Base-by-base conservation (phyloP, 2,113 vertebrate genomes). In the Microcebus griseorufus region DNA sequence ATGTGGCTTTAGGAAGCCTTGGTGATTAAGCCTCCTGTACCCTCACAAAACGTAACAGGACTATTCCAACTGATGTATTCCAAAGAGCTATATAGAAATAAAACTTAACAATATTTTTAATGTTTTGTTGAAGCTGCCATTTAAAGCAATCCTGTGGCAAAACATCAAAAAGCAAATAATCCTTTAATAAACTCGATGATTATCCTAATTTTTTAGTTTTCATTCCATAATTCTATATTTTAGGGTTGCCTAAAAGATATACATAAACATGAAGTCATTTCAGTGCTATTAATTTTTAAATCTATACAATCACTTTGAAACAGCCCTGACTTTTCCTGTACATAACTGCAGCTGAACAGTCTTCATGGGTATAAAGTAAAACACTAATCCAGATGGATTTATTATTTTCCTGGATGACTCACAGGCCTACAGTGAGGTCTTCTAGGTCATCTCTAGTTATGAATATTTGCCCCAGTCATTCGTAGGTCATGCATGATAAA, bases 341-440 rank as follows among this genome's bases (percentile, higher is more conserved):
- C 97, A 95, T 98, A 97, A 94, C 96, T 97, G 98, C 98, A 73
- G 48, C 97, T 95, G 84, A 97, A 96, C 95, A 97, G 37, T 95
- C 69, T 87, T 60, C 23, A 0, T 1, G 65, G 80, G 67, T 89
- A 13, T 60, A 76, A 88, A 81, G 87, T 96, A 72, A 94, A 95
- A 80, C 27, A 67, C 1, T 39, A 70, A 85, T 96, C 80, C 65
- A 7, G 6, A 73, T 64, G 32, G 86, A 96, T 37, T 80, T 62
- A 4, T 0, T 0, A 58, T 91, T 93, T 95, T 84, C 87, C 93
- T 92, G 75, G n/a, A 3, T 73, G 11, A 86, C 20, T 91, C 85
- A 53, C 29, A 51, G 20, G 2, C 34, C 58, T 80, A 8, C 83
- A 90, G 95, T 96, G 95, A 98, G 94, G 78, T 94, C 96, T 96